Evolutionary conservation across 2,888 invertebrate genomes (phyloP).

Genomic region (Drosophila mimetica): DNA sequence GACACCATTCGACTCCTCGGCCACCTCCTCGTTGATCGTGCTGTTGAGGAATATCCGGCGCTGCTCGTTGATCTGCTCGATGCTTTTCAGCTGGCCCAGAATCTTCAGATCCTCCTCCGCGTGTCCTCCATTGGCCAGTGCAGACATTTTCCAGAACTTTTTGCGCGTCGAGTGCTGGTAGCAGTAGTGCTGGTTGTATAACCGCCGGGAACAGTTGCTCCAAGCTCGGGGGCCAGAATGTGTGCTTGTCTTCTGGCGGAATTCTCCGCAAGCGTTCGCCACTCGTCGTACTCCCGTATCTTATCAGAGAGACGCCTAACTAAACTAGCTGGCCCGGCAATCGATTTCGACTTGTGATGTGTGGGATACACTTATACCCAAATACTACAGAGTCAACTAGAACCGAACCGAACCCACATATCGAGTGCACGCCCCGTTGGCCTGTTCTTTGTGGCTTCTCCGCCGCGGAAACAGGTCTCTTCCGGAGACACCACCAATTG

Average conservation of each 20-base stretch:
- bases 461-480: conserved; percentile 1
- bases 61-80: conserved; percentile 79
- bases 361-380: conserved; percentile 3
- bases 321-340: conserved; percentile 60
- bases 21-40: conserved; percentile 62
- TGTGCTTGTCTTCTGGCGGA: conserved; percentile 33
- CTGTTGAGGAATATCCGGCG: conserved; percentile 73
- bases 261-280: conserved; percentile 31
- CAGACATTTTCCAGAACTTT: conserved; percentile 16
- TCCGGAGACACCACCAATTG: conserved; percentile 29
- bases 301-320: conserved; percentile 71
- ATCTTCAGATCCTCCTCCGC: conserved; percentile 49
- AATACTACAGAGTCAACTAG: too few species aligned
- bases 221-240: conserved; percentile 12
- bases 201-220: conserved; percentile 26
- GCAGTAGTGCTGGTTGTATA: conserved; percentile 19
- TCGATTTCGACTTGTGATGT: conserved; percentile 65
- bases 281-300: conserved; percentile 47
- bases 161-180: too few species aligned
- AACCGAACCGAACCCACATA: conserved; percentile 16
- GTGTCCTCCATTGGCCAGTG: conserved; percentile 7
- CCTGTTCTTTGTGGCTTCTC: conserved; percentile 12
- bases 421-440: conserved; percentile 28
- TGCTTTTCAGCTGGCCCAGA: conserved; percentile 70
- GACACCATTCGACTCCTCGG: conserved; percentile 17